Evolutionary conservation across 2,113 vertebrate genomes (phyloP), one percentile per base, ranked within the genome.

Genomic region (Sorex fumeus): DNA sequence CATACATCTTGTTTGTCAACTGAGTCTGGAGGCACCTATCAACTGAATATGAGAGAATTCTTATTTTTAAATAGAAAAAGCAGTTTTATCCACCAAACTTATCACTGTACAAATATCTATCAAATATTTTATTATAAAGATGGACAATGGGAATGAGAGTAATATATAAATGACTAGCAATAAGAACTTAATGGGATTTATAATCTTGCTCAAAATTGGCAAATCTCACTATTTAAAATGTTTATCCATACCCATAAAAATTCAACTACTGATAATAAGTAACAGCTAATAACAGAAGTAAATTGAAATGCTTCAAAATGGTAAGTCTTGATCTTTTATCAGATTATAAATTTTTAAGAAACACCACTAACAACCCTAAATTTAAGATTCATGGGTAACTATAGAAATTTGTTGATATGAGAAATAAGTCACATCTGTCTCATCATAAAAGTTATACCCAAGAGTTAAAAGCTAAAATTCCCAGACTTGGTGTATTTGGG

Each of bases 61-160:
- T 81, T 80, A 72, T 76, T 95, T 93, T 86, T 74, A 94, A 88
- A 28, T 84, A 3, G 27, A 72, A 47, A 88, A 71, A 88, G n/a
- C 21, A 87, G 27, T 50, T 3, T 45, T 60, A 72, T 67, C 32
- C 28, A 86, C 21, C 90, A 93, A 95, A 89, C 3, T 30, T 40
- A 93, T 36, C 8, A 1, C 21, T 72, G 40, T n/a, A 69, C 28
- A 2, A 92, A 89, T 83, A 71, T 90, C 47, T 81, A 80, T 64
- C 18, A 57, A 28, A 70, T 81, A 71, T 28, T 53, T 92, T 53
- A 76, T 57, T 83, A 72, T 47, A 89, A 92, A 88, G 62, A 32
- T 75, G 36, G 91, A 60, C 45, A 34, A 8, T 79, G 23, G n/a
- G 13, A 79, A 64, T 45, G 32, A 92, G 18, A 3, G 43, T 18